Evolutionary conservation across 2,113 vertebrate species (phyloP), one percentile per base, ranked within the genome.

Genomic region (Serilophus lunatus): DNA sequence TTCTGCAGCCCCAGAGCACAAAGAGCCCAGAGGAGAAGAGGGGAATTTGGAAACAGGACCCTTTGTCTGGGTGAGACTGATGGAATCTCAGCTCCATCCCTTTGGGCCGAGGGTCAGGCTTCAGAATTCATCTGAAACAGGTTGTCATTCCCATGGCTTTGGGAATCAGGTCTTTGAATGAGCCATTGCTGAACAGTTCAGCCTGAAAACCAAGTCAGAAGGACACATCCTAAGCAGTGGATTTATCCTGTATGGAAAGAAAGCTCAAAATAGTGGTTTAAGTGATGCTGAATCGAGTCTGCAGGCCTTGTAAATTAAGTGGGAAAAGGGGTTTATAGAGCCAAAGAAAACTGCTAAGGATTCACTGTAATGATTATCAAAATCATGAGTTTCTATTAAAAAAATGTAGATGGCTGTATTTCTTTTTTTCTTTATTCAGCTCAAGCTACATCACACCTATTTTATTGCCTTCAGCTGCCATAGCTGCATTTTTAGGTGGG

Each of bases 361-460:
- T 7, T 19, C 1, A 1, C 10, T 36, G 10, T n/a, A 13, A 60
- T 65, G 15, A 11, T 63, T 64, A 70, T 8, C 18, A 49, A 82
- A 69, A 35, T 40, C 3, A 5, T 24, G 4, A 5, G 31, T 86
- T 86, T 65, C 10, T 44, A 14, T 84, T 64, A 69, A 75, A 68
- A 80, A 54, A 19, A 19, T 15, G 14, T 35, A 44, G 65, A 11
- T 90, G 53, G 15, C 15, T 57, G 22, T 12, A 29, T 80, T 88
- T 60, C 22, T 57, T 75, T 85, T n/a, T 44, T 68, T n/a, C 25
- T 49, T 70, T 31, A 42, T 64, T 66, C 54, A 42, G 2, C 45
- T 53, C 0, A 0, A 15, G 28, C 54, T 38, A 20, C 3, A 7
- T 6, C 38, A 22, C 5, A 2, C 13, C 12, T 59, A 4, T 38